These are phyloP conservation scores for Cotesia glomerata DNA, from an alignment of 1,140 invertebrate species.

Conservation along the genomic window DNA sequence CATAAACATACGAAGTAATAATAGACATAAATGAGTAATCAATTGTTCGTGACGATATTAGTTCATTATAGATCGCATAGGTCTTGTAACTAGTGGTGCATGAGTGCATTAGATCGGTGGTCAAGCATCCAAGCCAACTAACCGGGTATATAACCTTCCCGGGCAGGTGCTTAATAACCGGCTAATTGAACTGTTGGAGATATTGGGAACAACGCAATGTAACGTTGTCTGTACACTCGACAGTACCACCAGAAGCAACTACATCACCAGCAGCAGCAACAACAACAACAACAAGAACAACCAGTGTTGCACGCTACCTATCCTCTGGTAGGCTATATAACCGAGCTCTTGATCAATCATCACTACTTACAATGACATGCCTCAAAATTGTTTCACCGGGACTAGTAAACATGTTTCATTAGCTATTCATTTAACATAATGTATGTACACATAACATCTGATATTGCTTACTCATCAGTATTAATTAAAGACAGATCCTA, in stretches of 20 bases:
- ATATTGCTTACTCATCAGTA: background rate
- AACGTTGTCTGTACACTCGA: conserved; percentile 1
- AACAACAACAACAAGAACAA: background rate
- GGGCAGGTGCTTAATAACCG: conserved; percentile 51
- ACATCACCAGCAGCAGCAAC: background rate
- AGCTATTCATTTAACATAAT: background rate
- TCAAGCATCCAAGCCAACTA: conserved; percentile 42
- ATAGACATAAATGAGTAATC: background rate
- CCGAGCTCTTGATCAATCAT: conserved; percentile 20
- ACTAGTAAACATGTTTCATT: conserved; percentile 1
- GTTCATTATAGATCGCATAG: conserved; percentile 29
- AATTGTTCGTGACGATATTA: conserved; percentile 19
- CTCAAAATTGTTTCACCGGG: conserved; percentile 10
- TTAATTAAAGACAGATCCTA: background rate
- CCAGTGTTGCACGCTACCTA: conserved; percentile 7
- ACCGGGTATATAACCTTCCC: conserved; percentile 43
- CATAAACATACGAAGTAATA: background rate
- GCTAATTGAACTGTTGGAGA: conserved; percentile 54
- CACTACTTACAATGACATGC: conserved; percentile 21
- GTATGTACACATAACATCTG: background rate
- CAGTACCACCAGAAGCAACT: background rate
- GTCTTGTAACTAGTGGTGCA: conserved; percentile 39
- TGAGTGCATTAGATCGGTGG: conserved; percentile 46
- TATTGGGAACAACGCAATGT: conserved; percentile 45
- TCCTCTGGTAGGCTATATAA: conserved; percentile 7